A percentile compares a stretch with the other conserved stretches of the same genome.
These are phyloP conservation scores for Rhynchonycteris naso DNA, from an alignment of 2,797 vertebrate species.

Conservation along the genomic window DNA sequence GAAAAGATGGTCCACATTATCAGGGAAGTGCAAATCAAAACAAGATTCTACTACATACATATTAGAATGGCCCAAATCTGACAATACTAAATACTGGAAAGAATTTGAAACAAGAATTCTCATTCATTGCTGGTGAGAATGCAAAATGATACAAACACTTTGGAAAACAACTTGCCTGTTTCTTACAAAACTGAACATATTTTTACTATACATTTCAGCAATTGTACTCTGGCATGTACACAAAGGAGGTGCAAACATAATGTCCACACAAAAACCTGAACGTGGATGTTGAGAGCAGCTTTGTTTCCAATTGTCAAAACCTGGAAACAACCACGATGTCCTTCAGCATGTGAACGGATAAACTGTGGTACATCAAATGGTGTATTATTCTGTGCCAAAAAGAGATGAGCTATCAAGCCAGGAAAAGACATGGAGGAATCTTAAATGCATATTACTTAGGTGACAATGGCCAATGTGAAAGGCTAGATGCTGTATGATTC, in stretches of 20 bases:
- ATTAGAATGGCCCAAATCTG: not conserved
- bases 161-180: not conserved
- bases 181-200: not conserved
- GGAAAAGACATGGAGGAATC: not conserved
- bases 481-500: not conserved
- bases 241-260: not conserved
- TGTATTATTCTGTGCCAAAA: not conserved
- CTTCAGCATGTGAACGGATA: not conserved
- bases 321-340: not conserved
- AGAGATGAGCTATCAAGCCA: not conserved
- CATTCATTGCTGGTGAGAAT: not conserved
- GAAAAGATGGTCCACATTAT: not conserved
- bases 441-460: not conserved
- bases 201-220: not conserved
- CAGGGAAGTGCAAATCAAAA: not conserved
- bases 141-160: not conserved
- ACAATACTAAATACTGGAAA: not conserved
- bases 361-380: not conserved
- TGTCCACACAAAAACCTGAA: not conserved
- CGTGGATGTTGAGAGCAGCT: not conserved
- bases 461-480: too few species aligned
- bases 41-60: not conserved
- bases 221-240: too few species aligned
- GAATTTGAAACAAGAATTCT: not conserved
- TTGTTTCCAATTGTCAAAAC: not conserved